Base-by-base conservation (phyloP, 1,140 invertebrate species). In the Papilio glaucus region DNA sequence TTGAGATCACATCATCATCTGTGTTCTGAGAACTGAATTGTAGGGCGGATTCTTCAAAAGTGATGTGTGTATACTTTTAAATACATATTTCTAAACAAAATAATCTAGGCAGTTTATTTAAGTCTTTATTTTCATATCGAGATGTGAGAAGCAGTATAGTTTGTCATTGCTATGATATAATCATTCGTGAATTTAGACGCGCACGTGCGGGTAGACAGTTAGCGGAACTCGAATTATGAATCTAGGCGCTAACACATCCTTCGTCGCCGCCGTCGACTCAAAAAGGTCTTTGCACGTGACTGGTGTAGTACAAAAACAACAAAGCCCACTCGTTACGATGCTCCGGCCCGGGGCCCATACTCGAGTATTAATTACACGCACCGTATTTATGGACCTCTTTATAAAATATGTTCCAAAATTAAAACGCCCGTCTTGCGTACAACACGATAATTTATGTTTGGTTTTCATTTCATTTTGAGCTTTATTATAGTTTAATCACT, bases 351-450 rank as follows among this genome's bases (percentile, higher is more conserved):
- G 24, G 45, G 67, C 45, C 67, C 8, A 39, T 18, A 65, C 29
- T 65, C 67, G 45, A 68, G 67, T 69, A 69, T 69, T 69, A 69
- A 69, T 69, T 69, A 69, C 67, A 45, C 67, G 26, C 21, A 26
- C 42, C 42, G 42, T 69, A 69, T 69, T 69, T 69, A 69, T 69
- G 67, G 67, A 18, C 41, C 41, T 37, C 67, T 69, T 69, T 69
- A 53, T 53, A 49, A 69, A 42, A 53, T 69, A 53, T 69, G 53
- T 69, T 18, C 67, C 45, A 53, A 69, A 53, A 68, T 42, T 68
- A 49, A 69, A 69, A 69, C 67, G 67, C 67, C 39, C 65, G 65
- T 24, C 39, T 45, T 41, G 18, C 6, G 24, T 39, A 29, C 61
- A 62, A 62, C 67, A 45, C 67, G 67, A 69, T 69, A 53, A 53